A percentile compares a stretch with the other conserved stretches of the same genome.
phyloP scores from a whole-genome alignment of 2,113 vertebrate genomes.

The Fregata magnificens region DNA sequence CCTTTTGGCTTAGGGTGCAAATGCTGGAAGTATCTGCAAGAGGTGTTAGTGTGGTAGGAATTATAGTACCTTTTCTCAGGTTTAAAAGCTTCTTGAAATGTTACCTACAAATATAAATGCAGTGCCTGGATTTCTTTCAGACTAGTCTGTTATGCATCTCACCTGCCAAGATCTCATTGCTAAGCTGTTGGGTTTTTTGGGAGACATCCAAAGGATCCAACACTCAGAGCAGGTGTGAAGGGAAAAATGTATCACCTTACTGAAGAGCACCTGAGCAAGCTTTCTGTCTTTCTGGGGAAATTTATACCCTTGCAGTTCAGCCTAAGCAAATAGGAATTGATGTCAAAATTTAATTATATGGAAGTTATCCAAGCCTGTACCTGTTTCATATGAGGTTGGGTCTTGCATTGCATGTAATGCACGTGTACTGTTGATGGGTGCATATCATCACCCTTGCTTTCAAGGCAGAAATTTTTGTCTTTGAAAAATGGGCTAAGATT shows the following conservation, averaged over 20 bases:
- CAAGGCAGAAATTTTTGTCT: not conserved
- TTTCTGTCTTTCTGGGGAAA: not conserved
- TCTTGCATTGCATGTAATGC: not conserved
- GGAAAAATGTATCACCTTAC: not conserved
- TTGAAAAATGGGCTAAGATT: not conserved
- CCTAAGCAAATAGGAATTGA: not conserved
- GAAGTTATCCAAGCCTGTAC: not conserved
- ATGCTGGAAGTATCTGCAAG: not conserved
- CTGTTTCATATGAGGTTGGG: not conserved
- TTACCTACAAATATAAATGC: not conserved
- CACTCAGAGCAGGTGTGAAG: not conserved
- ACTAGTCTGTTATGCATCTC: not conserved
- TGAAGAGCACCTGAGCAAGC: not conserved
- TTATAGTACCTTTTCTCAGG: not conserved
- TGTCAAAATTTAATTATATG: not conserved
- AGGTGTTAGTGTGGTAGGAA: not conserved
- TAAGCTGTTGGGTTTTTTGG: not conserved
- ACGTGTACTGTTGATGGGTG: not conserved
- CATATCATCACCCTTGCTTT: not conserved
- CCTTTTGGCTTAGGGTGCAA: not conserved
- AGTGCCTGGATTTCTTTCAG: not conserved
- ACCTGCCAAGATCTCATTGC: not conserved
- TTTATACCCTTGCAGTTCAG: not conserved
- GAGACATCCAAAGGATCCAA: not conserved
- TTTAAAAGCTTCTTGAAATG: not conserved